Conservation (phyloP, 2,113 vertebrate species). For the Microcebus lehilahytsara region DNA sequence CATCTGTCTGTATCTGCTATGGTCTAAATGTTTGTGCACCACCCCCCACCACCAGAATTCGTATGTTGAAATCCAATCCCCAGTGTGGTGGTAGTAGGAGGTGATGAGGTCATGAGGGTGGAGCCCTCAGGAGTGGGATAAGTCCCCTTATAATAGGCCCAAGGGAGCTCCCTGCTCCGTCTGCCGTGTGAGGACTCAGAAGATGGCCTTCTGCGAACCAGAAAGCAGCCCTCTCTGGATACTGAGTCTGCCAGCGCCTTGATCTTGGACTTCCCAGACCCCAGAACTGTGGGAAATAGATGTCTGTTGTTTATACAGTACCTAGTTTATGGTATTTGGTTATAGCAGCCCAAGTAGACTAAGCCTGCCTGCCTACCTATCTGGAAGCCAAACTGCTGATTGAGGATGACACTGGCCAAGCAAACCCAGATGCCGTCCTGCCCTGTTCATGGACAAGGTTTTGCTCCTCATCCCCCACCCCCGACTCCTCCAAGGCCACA, state of each 20-base stretch:
- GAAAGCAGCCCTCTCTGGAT: not conserved
- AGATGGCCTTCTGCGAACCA: too few species aligned
- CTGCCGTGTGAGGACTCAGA: rapidly evolving
- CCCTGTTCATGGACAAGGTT: rapidly evolving
- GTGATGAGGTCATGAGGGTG: not conserved
- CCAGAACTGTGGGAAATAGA: not conserved
- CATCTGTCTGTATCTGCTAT: not conserved
- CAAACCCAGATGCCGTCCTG: not conserved
- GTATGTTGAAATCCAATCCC: not conserved
- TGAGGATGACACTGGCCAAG: not conserved
- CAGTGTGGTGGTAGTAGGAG: not conserved
- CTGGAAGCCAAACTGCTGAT: not conserved
- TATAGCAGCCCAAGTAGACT: not conserved
- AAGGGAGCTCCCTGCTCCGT: not conserved
- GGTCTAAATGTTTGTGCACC: not conserved
- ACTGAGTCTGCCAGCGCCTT: not conserved
- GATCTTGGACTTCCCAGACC: not conserved
- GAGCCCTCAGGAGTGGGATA: not conserved
- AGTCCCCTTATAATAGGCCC: not conserved
- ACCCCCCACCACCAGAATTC: not conserved
- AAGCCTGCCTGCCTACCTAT: rapidly evolving
- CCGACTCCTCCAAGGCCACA: not conserved
- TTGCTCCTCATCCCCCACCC: too few species aligned
- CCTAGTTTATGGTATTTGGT: not conserved
- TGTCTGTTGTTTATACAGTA: not conserved